phyloP scores from a whole-genome alignment of 2,888 invertebrate genomes.

The Pseudoips prasinana region DNA sequence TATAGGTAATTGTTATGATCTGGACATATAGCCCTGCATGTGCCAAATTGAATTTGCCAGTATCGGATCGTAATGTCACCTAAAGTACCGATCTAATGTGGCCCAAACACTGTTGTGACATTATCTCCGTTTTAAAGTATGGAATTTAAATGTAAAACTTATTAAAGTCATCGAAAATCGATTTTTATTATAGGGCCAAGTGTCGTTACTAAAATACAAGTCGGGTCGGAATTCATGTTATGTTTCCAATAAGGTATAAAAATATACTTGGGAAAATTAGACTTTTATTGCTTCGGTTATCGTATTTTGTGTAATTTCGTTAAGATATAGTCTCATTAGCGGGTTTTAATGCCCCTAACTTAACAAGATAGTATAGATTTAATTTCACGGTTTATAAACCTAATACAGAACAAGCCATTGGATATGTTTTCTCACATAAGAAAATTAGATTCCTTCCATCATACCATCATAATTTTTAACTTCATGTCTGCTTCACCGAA shows the following conservation, averaged over 20 bases:
- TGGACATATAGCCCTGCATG: conserved; percentile 38
- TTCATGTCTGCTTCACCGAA: too few relatives aligned
- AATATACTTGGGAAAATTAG: conserved; percentile 9
- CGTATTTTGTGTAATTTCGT: conserved; percentile 17
- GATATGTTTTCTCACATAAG: too few relatives aligned
- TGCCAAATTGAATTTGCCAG: conserved; percentile 49
- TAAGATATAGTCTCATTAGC: conserved; percentile 14
- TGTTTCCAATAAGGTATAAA: neutral
- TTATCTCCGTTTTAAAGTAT: conserved; percentile 36
- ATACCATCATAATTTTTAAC: too few relatives aligned
- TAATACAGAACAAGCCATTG: too few relatives aligned
- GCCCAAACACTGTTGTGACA: conserved; percentile 43
- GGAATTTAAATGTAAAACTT: conserved; percentile 42
- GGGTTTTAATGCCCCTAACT: conserved; percentile 11
- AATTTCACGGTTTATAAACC: conserved; percentile 5
- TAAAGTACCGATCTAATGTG: conserved; percentile 58
- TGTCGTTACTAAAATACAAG: conserved; percentile 16
- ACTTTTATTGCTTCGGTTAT: conserved; percentile 16
- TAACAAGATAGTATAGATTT: conserved; percentile 8
- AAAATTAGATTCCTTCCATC: too few relatives aligned
- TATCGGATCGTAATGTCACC: conserved; percentile 49
- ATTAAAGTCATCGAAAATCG: conserved; percentile 32
- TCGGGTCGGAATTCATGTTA: conserved; percentile 17
- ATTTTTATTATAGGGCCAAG: conserved; percentile 51
- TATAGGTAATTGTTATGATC: conserved; percentile 34